A percentile compares a stretch with the other conserved stretches of the same genome.
These are phyloP conservation scores for Bolinopsis microptera DNA, from an alignment of 37 sponge, comb jelly and placozoan genomes.

Conservation along the genomic window DNA sequence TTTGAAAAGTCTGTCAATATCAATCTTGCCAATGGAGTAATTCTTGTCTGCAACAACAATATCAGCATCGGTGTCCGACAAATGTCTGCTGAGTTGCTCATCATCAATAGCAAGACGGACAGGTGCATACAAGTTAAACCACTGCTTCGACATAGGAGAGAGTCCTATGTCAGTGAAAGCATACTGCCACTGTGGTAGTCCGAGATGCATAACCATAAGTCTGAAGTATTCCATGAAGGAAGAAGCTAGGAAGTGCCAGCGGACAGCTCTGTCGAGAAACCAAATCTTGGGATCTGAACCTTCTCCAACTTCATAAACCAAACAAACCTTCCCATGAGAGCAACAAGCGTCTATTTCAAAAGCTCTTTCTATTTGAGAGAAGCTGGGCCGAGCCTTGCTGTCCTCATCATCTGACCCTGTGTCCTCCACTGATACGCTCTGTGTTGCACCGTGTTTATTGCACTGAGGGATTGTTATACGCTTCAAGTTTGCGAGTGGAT, in stretches of 20 bases:
- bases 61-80: slow-evolving; percentile 54
- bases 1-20: slow-evolving; percentile 57
- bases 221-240: slow-evolving; percentile 66
- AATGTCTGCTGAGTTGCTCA: slow-evolving; percentile 37
- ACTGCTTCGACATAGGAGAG: slow-evolving; percentile 63
- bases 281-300: slow-evolving; percentile 34
- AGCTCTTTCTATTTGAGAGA: slow-evolving; percentile 13
- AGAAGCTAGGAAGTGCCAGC: slow-evolving; percentile 61
- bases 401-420: slow-evolving; percentile 63
- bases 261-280: slow-evolving; percentile 63
- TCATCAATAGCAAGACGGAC: slow-evolving; percentile 65
- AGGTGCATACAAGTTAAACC: slow-evolving; percentile 67
- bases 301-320: slow-evolving; percentile 31
- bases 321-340: slow-evolving; percentile 57
- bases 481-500: slow-evolving; percentile 51
- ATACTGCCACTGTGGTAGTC: slow-evolving; percentile 67
- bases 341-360: slow-evolving; percentile 65
- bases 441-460: slow-evolving; percentile 58
- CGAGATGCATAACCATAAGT: slow-evolving; percentile 66
- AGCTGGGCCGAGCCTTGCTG: neutral
- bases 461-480: slow-evolving; percentile 33
- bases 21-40: slow-evolving; percentile 2
- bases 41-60: slow-evolving; percentile 52
- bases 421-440: slow-evolving; percentile 14
- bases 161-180: slow-evolving; percentile 65